phyloP scores from a whole-genome alignment of 1,140 invertebrate species.

The Phymorhynchus buccinoides region DNA sequence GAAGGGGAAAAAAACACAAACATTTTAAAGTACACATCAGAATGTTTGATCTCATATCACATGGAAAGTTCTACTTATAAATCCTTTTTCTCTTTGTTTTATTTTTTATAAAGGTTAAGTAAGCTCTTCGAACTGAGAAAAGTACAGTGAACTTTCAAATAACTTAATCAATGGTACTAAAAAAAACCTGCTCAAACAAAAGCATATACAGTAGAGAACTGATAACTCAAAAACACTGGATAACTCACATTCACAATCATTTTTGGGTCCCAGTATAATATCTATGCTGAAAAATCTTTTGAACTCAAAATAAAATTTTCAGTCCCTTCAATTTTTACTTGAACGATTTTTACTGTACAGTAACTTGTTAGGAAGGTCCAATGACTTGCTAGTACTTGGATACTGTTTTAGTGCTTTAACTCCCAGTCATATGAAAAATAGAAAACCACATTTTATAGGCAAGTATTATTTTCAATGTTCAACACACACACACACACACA shows the following conservation, averaged over 20 bases:
- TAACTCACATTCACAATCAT: too few relatives aligned
- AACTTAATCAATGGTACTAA: too few relatives aligned
- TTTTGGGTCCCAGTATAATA: too few relatives aligned
- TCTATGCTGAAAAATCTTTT: too few relatives aligned
- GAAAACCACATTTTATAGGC: not conserved
- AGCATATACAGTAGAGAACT: too few relatives aligned
- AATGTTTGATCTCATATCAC: not conserved
- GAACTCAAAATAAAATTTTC: too few relatives aligned
- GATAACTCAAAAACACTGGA: too few relatives aligned
- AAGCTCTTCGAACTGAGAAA: not conserved
- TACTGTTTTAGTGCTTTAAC: not conserved
- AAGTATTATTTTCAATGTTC: not conserved
- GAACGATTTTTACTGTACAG: too few relatives aligned
- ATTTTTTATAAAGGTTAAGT: not conserved
- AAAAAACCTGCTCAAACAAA: too few relatives aligned
- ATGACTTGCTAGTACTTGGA: not conserved
- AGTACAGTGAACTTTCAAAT: not conserved
- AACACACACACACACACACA: not conserved
- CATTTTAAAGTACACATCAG: not conserved
- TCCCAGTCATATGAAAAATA: not conserved
- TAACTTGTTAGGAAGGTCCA: too few relatives aligned
- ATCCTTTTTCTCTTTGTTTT: not conserved
- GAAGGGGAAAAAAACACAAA: slow-evolving; percentile 24
- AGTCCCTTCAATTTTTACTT: too few relatives aligned
- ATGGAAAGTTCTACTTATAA: not conserved